A percentile compares a stretch with the other conserved stretches of the same genome.
phyloP scores from a whole-genome alignment of 2,797 vertebrate species.

The Paguma larvata region DNA sequence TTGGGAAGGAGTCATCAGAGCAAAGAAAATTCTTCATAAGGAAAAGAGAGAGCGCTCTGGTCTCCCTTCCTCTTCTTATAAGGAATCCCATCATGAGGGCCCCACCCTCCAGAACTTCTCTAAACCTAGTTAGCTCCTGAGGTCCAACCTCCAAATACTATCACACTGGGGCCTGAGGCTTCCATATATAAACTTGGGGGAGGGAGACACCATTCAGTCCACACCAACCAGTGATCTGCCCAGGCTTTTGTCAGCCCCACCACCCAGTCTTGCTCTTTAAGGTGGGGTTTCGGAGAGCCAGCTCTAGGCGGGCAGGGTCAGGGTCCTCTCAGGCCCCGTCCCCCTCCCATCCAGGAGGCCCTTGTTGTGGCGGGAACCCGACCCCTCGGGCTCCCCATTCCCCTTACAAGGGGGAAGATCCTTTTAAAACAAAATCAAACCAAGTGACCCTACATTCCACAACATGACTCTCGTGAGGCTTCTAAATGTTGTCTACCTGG shows the following conservation, averaged over 20 bases:
- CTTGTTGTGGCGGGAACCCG: not conserved
- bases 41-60: not conserved
- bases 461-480: not conserved
- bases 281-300: not conserved
- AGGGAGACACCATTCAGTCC: not conserved
- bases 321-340: not conserved
- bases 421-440: not conserved
- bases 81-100: not conserved
- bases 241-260: no score
- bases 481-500: not conserved
- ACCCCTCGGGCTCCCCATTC: not conserved
- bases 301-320: accelerated
- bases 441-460: not conserved
- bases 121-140: not conserved
- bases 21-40: not conserved
- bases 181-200: not conserved
- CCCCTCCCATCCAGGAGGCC: not conserved
- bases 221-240: not conserved
- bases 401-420: not conserved
- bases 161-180: not conserved
- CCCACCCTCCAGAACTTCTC: not conserved
- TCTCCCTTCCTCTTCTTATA: not conserved
- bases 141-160: not conserved
- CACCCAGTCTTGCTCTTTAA: not conserved
- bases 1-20: not conserved